Evolutionary conservation across 2,888 invertebrate species (phyloP).

Genomic region (Trichogramma evanescens): DNA sequence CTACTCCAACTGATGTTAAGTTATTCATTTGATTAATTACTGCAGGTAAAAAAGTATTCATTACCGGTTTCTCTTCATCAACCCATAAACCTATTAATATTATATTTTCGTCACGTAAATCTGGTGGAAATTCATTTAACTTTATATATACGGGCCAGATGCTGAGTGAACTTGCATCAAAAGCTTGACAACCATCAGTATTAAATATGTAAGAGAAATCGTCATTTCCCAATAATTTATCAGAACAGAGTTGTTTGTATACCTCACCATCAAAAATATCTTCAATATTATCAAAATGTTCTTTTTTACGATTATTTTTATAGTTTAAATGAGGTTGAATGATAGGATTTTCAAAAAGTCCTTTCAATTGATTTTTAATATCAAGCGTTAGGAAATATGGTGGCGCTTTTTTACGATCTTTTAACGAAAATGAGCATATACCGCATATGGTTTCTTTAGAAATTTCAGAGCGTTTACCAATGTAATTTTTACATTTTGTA

Average conservation of each 20-base stretch:
- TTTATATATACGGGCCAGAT: slow-evolving; percentile 19
- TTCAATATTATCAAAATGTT: slow-evolving; percentile 1
- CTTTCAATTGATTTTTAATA: not conserved
- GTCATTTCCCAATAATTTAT: not conserved
- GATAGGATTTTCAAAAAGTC: not conserved
- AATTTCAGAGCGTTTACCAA: not conserved
- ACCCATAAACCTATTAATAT: slow-evolving; percentile 21
- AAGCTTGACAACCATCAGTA: slow-evolving; percentile 15
- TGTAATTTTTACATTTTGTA: slow-evolving; percentile 4
- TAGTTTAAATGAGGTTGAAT: not conserved
- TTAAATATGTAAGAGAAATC: slow-evolving; percentile 16
- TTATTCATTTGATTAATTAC: slow-evolving; percentile 21
- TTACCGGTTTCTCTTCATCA: slow-evolving; percentile 14
- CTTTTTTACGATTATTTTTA: not conserved
- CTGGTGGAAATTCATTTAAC: slow-evolving; percentile 18
- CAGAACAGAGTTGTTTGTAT: slow-evolving; percentile 1
- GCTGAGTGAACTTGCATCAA: not conserved
- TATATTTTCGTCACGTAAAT: slow-evolving; percentile 15
- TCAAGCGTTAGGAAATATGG: not conserved
- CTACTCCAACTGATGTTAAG: slow-evolving; percentile 15
- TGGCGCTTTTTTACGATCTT: not conserved
- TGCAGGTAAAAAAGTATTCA: slow-evolving; percentile 17
- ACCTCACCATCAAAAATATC: slow-evolving; percentile 12
- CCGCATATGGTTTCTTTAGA: too few species aligned
- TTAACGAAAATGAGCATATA: too few species aligned